Evolutionary conservation across 1,140 invertebrate species (phyloP).

Genomic region (Drosophila teissieri): DNA sequence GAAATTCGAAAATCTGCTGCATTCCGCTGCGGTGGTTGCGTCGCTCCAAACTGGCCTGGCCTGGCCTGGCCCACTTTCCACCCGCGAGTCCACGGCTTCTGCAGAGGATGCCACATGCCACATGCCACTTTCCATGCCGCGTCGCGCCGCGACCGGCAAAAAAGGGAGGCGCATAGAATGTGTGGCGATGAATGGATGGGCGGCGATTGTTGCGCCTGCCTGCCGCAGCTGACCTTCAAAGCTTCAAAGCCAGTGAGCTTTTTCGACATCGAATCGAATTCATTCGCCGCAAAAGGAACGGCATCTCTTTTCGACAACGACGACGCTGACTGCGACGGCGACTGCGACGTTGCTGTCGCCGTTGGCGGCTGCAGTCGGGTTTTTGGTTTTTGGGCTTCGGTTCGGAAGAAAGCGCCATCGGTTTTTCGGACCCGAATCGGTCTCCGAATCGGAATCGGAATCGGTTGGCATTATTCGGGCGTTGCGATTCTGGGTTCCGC

Average conservation of each 20-base stretch:
- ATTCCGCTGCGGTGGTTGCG: constrained; percentile 44
- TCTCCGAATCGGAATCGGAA: neutral
- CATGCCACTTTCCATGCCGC: neutral
- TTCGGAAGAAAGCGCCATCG: constrained; percentile 21
- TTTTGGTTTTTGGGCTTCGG: constrained; percentile 30
- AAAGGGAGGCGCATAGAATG: neutral
- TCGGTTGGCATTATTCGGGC: constrained; percentile 38
- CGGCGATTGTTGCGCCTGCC: constrained; percentile 2
- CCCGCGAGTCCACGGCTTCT: constrained; percentile 18
- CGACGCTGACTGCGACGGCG: neutral
- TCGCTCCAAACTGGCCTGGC: constrained; percentile 27
- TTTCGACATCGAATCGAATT: constrained; percentile 33
- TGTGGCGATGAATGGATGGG: neutral
- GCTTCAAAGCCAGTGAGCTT: constrained; percentile 22
- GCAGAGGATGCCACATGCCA: constrained; percentile 10
- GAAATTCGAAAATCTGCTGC: constrained; percentile 68
- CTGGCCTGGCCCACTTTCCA: constrained; percentile 61
- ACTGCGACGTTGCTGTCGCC: constrained; percentile 1
- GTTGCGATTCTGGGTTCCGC: constrained; percentile 55
- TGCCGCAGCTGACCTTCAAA: constrained; percentile 41
- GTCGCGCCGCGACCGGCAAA: constrained; percentile 5
- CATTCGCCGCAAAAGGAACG: neutral
- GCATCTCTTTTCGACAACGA: constrained; percentile 18
- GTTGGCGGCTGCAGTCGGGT: constrained; percentile 56
- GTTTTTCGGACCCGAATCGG: constrained; percentile 6